Conservation (phyloP, 1,140 invertebrate genomes). For the Oscheius sp. region DNA sequence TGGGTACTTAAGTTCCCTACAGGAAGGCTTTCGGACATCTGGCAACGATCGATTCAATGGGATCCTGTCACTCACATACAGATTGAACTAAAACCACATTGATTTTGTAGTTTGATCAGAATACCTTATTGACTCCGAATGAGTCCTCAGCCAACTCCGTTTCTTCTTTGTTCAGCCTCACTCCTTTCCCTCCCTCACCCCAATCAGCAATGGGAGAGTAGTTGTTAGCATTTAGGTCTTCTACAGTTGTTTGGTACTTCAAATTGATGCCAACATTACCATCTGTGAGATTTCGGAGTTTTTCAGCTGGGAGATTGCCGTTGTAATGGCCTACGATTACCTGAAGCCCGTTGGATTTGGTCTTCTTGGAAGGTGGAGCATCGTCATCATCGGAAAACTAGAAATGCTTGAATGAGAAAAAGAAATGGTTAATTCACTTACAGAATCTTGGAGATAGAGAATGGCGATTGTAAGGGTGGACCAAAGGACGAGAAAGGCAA, state of each 20-base stretch:
- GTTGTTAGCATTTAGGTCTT: conserved; percentile 59
- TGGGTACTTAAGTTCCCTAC: conserved; percentile 52
- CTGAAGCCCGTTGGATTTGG: conserved; percentile 33
- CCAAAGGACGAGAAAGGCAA: conserved; percentile 8
- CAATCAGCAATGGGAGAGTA: conserved; percentile 44
- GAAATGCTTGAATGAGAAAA: background rate
- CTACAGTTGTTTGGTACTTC: conserved; percentile 34
- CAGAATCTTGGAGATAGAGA: conserved; percentile 6
- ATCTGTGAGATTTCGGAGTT: conserved; percentile 30
- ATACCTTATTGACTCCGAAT: conserved; percentile 75
- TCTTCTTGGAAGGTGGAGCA: background rate
- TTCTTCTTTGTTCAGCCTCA: conserved; percentile 50
- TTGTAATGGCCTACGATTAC: conserved; percentile 60
- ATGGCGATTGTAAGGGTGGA: background rate
- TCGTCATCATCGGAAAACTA: background rate
- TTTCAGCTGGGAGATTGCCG: conserved; percentile 57
- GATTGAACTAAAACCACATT: conserved; percentile 90
- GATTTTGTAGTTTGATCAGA: too few species aligned
- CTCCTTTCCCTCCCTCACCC: conserved; percentile 51
- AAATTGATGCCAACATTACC: conserved; percentile 3
- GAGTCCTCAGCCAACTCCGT: conserved; percentile 48
- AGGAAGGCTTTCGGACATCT: conserved; percentile 74
- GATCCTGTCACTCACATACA: conserved; percentile 94
- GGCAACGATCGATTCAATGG: conserved; percentile 89
- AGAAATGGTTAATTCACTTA: background rate